Base-by-base conservation (phyloP, 2,888 invertebrate genomes). In the Napeogenes inachia region DNA sequence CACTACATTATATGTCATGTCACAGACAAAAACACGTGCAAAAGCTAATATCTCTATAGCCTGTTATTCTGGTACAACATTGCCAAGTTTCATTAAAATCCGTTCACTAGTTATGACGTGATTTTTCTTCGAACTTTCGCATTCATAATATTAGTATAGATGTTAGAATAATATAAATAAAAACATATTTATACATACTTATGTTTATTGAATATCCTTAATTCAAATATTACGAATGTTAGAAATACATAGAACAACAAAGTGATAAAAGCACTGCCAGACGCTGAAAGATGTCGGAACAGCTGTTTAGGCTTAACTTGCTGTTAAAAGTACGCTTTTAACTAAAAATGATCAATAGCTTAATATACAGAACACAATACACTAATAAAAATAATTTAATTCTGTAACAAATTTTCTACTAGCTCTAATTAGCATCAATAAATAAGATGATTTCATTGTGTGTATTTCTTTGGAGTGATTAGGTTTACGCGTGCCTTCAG, bases 311-410 rank as follows among this genome's bases (percentile, higher is more conserved):
- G 87, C 87, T 84, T 81, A 73, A 78, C 79, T 81, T 82, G 81
- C 78, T 68, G 70, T 79, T 64, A 68, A 72, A 79, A 84, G 78
- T 21, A 82, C 71, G 79, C 84, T 78, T 84, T 78, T 71, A 76
- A 71, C 65, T 65, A 70, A 72, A 81, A 42, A 76, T 75, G 80
- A 82, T 85, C 80, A 74, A 75, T 79, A 81, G 73, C 82, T 81
- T 82, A 87, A 87, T 87, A 88, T 87, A 89, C 85, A 89, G 82
- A 89, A 86, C 83, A 88, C 82, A 77, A 80, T 74, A 60, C 57
- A 76, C 73, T 81, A 83, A 81, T 80, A 80, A 84, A 83, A 87
- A 86, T 85, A 87, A 86, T 87, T 88, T 87, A 84, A 82, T 83
- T 81, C 77, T 81, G 78, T 84, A 84, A 85, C 79, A 84, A 85